Conservation (phyloP, 2,797 vertebrate species). For the Taeniopygia guttata region DNA sequence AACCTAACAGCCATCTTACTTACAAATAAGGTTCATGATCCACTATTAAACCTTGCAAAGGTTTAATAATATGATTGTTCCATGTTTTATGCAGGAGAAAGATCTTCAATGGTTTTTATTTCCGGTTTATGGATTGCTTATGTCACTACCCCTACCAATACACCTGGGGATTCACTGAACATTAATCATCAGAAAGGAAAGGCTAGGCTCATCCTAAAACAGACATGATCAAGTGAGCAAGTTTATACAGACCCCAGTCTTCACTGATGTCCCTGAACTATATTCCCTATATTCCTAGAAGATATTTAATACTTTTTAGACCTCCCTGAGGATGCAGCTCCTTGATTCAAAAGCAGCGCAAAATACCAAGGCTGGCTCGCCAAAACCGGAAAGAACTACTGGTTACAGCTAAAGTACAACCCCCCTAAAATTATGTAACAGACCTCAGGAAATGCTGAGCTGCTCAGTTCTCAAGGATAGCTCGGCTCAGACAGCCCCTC, state of each 20-base stretch:
- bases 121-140: background rate
- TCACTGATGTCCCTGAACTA: fast-evolving
- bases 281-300: background rate
- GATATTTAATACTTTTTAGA: background rate
- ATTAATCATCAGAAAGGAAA: background rate
- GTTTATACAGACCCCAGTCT: background rate
- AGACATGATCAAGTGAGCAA: background rate
- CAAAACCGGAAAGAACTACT: background rate
- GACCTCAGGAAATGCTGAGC: background rate
- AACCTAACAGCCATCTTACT: background rate
- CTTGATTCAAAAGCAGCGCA: background rate
- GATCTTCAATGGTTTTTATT: background rate
- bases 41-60: background rate
- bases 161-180: background rate
- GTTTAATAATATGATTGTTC: background rate
- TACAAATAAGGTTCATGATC: background rate
- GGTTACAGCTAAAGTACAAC: background rate
- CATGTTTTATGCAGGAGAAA: background rate
- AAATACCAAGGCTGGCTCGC: background rate
- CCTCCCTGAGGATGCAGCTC: background rate
- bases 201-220: background rate
- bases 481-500: background rate
- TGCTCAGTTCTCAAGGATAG: background rate
- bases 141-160: background rate
- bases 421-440: background rate